Percentiles rank a stretch among this genome's conserved stretches.
Evolutionary conservation across 2,113 vertebrate species (phyloP).

Genomic region (Engraulis encrasicolus): DNA sequence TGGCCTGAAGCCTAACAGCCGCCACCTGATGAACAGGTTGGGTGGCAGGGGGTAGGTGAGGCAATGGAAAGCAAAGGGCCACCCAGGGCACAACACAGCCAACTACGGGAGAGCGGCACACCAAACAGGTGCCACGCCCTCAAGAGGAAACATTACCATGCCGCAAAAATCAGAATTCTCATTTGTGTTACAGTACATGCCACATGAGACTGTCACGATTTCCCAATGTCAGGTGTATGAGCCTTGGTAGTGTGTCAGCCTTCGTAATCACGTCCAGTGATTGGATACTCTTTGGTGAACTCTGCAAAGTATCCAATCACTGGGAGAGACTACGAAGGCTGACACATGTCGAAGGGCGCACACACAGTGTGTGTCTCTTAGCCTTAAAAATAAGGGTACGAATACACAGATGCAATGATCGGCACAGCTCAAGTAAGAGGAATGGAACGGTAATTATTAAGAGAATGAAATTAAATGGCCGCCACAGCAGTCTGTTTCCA

Average conservation of each 20-base stretch:
- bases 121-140: neutral
- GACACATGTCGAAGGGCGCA: no score
- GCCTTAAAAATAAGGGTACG: neutral
- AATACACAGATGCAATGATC: neutral
- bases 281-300: no score
- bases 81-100: neutral
- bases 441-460: neutral
- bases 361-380: no score
- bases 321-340: no score
- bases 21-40: conserved; percentile 35
- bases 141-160: neutral
- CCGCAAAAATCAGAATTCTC: neutral
- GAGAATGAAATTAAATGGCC: neutral
- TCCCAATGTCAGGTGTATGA: no score
- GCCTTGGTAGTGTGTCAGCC: no score
- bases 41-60: neutral
- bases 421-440: neutral
- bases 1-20: conserved; percentile 23
- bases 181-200: neutral
- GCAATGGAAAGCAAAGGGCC: conserved; percentile 22
- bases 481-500: neutral
- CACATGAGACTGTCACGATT: no score
- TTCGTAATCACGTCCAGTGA: no score
- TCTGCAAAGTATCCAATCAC: no score
- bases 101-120: neutral